Conservation (phyloP, 2,888 invertebrate genomes). For the Epinotia brunnichana region DNA sequence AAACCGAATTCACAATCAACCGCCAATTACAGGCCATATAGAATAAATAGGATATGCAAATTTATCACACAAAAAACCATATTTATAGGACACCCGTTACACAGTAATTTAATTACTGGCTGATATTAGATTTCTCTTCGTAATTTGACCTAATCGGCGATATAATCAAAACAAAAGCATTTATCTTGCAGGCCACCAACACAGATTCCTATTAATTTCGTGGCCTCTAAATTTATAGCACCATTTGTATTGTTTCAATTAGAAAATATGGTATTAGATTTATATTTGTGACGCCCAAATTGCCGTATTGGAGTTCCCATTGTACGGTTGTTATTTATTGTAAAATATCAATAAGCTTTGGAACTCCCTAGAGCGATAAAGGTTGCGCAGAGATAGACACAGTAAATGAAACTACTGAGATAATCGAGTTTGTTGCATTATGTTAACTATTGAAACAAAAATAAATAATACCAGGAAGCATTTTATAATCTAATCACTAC, state of each 20-base stretch:
- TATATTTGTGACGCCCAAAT: constrained; percentile 44
- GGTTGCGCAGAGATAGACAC: not conserved
- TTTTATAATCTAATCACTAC: too few species aligned
- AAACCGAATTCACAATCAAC: constrained; percentile 22
- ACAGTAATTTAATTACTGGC: constrained; percentile 38
- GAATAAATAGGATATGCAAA: constrained; percentile 42
- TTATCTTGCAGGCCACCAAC: constrained; percentile 40
- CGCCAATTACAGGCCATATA: constrained; percentile 29
- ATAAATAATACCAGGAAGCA: too few species aligned
- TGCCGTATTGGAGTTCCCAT: constrained; percentile 40
- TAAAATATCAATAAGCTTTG: constrained; percentile 43
- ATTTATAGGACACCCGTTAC: constrained; percentile 38
- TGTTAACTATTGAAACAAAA: not conserved
- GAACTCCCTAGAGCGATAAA: constrained; percentile 39
- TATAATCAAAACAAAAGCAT: constrained; percentile 43
- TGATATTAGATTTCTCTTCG: constrained; percentile 41
- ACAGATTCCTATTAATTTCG: constrained; percentile 43
- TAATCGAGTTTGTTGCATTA: not conserved
- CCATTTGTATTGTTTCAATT: constrained; percentile 46
- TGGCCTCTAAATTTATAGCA: constrained; percentile 41
- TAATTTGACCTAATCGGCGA: constrained; percentile 39
- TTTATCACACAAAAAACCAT: constrained; percentile 27
- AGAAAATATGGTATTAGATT: constrained; percentile 44
- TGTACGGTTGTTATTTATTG: constrained; percentile 41
- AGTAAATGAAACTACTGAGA: constrained; percentile 17